Evolutionary conservation across 2,888 invertebrate species (phyloP).

Genomic region (Hermodice carunculata): DNA sequence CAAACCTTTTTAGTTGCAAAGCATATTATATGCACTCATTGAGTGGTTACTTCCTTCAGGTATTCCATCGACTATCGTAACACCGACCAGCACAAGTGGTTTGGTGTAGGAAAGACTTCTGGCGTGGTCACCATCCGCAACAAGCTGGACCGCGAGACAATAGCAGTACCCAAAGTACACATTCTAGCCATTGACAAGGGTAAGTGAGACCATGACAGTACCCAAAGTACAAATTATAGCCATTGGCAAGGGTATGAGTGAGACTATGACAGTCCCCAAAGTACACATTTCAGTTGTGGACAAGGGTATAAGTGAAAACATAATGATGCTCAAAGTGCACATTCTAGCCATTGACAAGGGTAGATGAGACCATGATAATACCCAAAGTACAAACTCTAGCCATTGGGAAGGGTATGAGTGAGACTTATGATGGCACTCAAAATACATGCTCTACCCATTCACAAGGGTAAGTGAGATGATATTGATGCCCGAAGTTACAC

Average conservation of each 20-base stretch:
- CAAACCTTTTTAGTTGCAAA: no score
- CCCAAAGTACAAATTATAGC: slow-evolving; percentile 34
- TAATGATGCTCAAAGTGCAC: neutral
- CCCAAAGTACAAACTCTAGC: slow-evolving; percentile 57
- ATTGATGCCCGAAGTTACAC: neutral
- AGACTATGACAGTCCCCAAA: neutral
- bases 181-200: slow-evolving; percentile 67
- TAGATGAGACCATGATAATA: neutral
- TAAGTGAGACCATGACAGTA: slow-evolving; percentile 20
- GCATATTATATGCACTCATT: neutral
- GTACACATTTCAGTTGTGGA: slow-evolving; percentile 50
- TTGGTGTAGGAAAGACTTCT: slow-evolving; percentile 19
- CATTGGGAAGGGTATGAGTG: slow-evolving; percentile 63
- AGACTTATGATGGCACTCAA: no score
- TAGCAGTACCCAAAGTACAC: slow-evolving; percentile 45
- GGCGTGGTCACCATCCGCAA: slow-evolving; percentile 37
- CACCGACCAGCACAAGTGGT: slow-evolving; percentile 34
- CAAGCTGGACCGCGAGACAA: slow-evolving; percentile 57
- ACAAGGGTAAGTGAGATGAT: no score
- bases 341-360: neutral
- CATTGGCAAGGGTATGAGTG: slow-evolving; percentile 62
- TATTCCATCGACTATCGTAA: slow-evolving; percentile 40
- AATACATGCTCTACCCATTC: no score
- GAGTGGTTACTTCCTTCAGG: slow-evolving; percentile 19
- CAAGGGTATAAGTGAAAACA: slow-evolving; percentile 53